A percentile compares a stretch with the other conserved stretches of the same genome.
phyloP scores from a whole-genome alignment of 2,797 vertebrate species.

The Chloroceryle inda region DNA sequence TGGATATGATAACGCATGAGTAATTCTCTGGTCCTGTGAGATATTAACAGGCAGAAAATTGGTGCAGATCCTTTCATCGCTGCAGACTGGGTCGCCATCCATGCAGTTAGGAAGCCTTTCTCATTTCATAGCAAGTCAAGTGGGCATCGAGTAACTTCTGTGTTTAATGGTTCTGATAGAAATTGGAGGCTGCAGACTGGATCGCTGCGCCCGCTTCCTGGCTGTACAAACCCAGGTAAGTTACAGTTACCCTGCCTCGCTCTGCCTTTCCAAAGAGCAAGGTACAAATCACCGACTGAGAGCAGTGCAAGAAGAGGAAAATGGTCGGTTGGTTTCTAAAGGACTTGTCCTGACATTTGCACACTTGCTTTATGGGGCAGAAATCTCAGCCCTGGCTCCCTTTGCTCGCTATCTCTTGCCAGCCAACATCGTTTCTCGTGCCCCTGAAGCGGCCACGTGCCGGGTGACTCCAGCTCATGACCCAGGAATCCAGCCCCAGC shows the following conservation, averaged over 20 bases:
- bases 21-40: neutral
- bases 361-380: neutral
- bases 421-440: accelerated
- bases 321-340: neutral
- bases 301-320: neutral
- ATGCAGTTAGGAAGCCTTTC: neutral
- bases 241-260: neutral
- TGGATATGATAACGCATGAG: neutral
- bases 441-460: accelerated
- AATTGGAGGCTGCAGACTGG: neutral
- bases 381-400: neutral
- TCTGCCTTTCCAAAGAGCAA: neutral
- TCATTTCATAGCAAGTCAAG: neutral
- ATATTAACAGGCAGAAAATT: neutral
- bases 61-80: neutral
- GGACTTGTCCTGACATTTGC: neutral
- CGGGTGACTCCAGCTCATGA: neutral
- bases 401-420: neutral
- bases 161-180: accelerated
- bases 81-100: neutral
- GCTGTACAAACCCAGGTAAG: neutral
- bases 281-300: neutral
- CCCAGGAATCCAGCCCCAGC: neutral
- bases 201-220: accelerated
- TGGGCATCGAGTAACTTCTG: too few relatives aligned